phyloP scores from a whole-genome alignment of 2,797 vertebrate genomes.

The Molossus alvarezi region DNA sequence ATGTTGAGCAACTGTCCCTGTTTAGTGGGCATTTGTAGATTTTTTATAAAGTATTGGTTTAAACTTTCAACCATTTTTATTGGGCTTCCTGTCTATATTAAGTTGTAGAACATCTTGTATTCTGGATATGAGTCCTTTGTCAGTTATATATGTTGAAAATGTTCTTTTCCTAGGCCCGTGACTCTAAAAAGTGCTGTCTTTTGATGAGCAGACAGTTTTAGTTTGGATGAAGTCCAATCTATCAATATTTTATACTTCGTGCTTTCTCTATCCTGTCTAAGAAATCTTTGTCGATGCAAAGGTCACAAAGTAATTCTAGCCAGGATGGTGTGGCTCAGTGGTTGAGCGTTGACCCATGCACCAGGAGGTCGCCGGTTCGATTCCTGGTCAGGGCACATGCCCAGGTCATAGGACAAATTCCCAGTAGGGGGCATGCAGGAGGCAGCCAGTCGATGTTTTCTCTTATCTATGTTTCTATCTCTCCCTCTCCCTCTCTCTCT shows the following conservation, averaged over 20 bases:
- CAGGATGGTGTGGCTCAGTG: too few relatives aligned
- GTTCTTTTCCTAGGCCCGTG: background rate
- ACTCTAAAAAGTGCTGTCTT: background rate
- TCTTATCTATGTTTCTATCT: too few relatives aligned
- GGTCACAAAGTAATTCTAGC: slow-evolving; percentile 29
- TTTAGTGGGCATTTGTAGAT: background rate
- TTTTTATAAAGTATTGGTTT: background rate
- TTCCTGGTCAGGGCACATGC: too few relatives aligned
- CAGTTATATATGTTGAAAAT: background rate
- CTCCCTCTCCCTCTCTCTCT: too few relatives aligned
- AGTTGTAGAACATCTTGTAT: background rate
- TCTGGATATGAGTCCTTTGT: background rate
- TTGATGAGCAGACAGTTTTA: background rate
- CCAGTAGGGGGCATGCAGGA: too few relatives aligned
- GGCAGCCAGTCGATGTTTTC: too few relatives aligned
- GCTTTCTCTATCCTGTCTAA: background rate
- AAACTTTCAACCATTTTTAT: background rate
- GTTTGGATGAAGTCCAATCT: background rate
- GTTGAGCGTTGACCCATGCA: too few relatives aligned
- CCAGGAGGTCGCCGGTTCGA: too few relatives aligned
- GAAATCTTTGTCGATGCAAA: background rate
- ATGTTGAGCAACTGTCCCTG: background rate
- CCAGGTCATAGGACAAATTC: too few relatives aligned
- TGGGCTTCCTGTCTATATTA: background rate
- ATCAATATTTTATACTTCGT: background rate